These are phyloP conservation scores for Halcyon smyrnensis DNA, from an alignment of 2,797 vertebrate species.

Conservation along the genomic window DNA sequence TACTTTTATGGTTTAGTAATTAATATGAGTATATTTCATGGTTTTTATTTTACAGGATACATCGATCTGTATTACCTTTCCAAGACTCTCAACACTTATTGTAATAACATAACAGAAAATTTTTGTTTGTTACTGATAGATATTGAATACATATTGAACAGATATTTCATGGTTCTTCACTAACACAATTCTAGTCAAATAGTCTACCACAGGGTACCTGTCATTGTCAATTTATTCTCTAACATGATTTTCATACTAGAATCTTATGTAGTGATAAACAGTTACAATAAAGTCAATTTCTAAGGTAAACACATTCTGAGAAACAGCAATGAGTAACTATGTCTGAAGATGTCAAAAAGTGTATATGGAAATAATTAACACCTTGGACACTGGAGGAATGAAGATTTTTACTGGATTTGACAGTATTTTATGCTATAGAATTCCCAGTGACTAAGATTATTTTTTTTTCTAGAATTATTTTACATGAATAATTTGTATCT, in stretches of 20 bases:
- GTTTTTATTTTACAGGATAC: background rate
- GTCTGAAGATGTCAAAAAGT: background rate
- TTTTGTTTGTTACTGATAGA: background rate
- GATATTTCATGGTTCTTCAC: background rate
- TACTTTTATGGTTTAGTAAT: slow-evolving; percentile 4
- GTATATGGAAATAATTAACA: background rate
- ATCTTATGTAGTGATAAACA: background rate
- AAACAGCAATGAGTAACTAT: background rate
- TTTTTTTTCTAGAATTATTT: background rate
- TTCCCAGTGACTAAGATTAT: background rate
- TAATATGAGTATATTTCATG: background rate
- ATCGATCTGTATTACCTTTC: background rate
- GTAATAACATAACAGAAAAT: background rate
- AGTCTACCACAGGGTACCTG: background rate
- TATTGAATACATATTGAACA: background rate
- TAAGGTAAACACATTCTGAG: background rate
- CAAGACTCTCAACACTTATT: background rate
- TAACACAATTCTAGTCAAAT: background rate
- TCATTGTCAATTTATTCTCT: background rate
- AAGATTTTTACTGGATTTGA: background rate
- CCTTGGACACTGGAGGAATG: background rate
- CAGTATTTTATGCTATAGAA: background rate
- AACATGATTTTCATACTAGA: background rate
- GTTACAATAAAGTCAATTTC: background rate
- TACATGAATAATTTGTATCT: background rate